Evolutionary conservation across 2,113 vertebrate species (phyloP), one percentile per base, ranked within the genome.

Genomic region (Aspidoscelis tigris): DNA sequence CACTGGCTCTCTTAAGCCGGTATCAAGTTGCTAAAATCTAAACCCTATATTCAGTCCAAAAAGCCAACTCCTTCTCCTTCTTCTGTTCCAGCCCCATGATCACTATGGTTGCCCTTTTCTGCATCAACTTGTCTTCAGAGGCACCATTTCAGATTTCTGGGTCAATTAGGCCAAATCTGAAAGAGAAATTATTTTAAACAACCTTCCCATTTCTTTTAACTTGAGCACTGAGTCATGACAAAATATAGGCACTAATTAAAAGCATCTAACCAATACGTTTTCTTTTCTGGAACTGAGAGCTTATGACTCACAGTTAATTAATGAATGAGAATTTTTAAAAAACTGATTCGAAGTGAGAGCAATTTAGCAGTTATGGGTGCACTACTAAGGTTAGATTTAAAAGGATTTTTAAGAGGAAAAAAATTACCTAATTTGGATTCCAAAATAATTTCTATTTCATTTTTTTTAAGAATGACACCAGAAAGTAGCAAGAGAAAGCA

Each of bases 261-360:
- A 76, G 66, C 24, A 53, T 21, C 18, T 64, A 78, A 43, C 71
- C 85, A 39, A n/a, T 81, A 90, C 50, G 1, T 2, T 55, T 80
- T 88, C 86, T 21, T 76, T 82, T 70, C 80, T 77, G 21, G 1
- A 43, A 84, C 16, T 8, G 72, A n/a, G 7, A 80, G 8, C 41
- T n/a, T 86, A 47, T 80, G 11, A 58, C 79, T 64, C 2, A 7
- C 5, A 89, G 6, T 14, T 82, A 88, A 86, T 24, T 61, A 85
- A 80, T 43, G 16, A 76, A 5, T 0, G 1, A 18, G 33, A 7
- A 21, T 4, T 55, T 22, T 64, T 85, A 0, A 58, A 70, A 70
- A 70, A 50, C 39, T 86, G 70, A 12, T 85, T 1, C 83, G 50
- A 22, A 76, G 14, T 64, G 87, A 73, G 9, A 68, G 64, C 73